These are phyloP conservation scores for Leptinotarsa peninsularis DNA, from an alignment of 2,888 invertebrate species.

Conservation along the genomic window DNA sequence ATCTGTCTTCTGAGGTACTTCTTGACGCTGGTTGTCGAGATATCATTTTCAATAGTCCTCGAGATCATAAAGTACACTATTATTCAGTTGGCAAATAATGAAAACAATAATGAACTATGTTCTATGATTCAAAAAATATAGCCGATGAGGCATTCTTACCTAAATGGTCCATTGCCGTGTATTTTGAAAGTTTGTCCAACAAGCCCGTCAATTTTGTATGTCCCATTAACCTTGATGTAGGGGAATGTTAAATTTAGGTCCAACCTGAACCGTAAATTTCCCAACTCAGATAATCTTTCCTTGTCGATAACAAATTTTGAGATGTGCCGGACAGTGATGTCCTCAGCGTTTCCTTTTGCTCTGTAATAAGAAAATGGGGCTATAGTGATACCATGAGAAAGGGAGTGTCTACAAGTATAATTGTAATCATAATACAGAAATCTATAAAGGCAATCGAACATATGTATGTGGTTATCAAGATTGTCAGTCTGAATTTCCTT, in stretches of 20 bases:
- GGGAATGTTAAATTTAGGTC: conserved; percentile 64
- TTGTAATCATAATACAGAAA: too few relatives aligned
- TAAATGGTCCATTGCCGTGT: conserved; percentile 64
- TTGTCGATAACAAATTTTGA: conserved; percentile 63
- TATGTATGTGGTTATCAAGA: too few relatives aligned
- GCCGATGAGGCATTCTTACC: conserved; percentile 53
- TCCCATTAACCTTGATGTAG: conserved; percentile 60
- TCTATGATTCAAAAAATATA: not conserved
- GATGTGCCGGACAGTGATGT: conserved; percentile 61
- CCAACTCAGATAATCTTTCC: conserved; percentile 59
- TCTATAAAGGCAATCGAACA: too few relatives aligned
- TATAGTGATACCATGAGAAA: not conserved
- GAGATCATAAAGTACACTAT: too few relatives aligned
- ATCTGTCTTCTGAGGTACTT: too few relatives aligned
- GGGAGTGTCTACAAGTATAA: too few relatives aligned
- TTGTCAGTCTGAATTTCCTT: too few relatives aligned
- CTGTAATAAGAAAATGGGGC: conserved; percentile 52
- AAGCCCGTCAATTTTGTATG: conserved; percentile 61
- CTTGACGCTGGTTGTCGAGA: too few relatives aligned
- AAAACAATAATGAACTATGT: too few relatives aligned
- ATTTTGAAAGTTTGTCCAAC: conserved; percentile 61
- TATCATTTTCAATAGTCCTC: too few relatives aligned
- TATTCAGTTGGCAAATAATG: too few relatives aligned
- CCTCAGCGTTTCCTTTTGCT: conserved; percentile 60
- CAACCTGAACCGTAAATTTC: conserved; percentile 56